phyloP scores from a whole-genome alignment of 2,113 vertebrate species.

The Benitochromis conjunctus region DNA sequence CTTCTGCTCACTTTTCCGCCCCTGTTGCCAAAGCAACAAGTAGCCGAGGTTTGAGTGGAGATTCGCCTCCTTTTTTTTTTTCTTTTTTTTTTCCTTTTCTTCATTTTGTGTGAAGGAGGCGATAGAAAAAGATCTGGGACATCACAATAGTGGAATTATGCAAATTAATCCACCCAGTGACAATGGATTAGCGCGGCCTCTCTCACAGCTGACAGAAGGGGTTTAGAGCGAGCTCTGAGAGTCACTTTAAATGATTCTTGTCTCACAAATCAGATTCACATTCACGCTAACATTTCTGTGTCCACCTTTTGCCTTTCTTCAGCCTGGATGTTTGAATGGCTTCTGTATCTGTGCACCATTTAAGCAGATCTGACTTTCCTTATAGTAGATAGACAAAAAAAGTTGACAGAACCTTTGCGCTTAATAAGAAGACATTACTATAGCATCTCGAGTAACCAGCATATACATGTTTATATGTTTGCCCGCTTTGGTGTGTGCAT shows the following conservation, averaged over 20 bases:
- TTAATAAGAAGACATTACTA: neutral
- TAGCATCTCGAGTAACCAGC: neutral
- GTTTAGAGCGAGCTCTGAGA: conserved; percentile 38
- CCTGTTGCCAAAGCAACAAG: conserved; percentile 67
- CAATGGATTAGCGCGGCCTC: conserved; percentile 64
- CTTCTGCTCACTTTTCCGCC: neutral
- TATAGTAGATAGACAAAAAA: neutral
- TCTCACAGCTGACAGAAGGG: conserved; percentile 51
- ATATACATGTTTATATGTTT: neutral
- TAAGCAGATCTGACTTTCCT: conserved; percentile 8
- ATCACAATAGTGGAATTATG: conserved; percentile 70
- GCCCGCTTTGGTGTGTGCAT: neutral
- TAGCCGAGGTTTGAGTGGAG: conserved; percentile 16
- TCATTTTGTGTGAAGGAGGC: conserved; percentile 22
- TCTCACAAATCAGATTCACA: conserved; percentile 49
- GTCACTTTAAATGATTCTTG: conserved; percentile 57
- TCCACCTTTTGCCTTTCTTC: conserved; percentile 30
- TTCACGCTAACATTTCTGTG: conserved; percentile 16
- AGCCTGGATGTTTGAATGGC: conserved; percentile 12
- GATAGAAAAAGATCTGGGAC: conserved; percentile 41
- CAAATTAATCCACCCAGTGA: conserved; percentile 66
- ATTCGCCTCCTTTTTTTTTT: neutral
- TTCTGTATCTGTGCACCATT: neutral
- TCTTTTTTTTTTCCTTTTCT: neutral
- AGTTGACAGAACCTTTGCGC: neutral